phyloP scores from a whole-genome alignment of 2,113 vertebrate genomes.

The Apteryx owenii region DNA sequence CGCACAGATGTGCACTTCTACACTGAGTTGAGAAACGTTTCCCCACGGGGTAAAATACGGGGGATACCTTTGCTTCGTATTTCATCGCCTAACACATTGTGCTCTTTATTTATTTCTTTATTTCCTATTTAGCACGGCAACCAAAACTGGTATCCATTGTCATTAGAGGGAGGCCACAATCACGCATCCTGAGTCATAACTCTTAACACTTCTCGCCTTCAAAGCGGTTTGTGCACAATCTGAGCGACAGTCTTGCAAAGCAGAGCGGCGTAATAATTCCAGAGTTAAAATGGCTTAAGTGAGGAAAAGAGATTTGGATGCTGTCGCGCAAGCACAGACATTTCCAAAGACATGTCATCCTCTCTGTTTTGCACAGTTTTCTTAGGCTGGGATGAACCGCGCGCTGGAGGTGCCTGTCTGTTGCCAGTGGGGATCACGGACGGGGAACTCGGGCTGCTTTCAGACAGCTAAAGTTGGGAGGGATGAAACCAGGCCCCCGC shows the following conservation, averaged over 20 bases:
- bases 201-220: constrained; percentile 24
- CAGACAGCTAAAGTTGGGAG: background rate
- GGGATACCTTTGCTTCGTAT: background rate
- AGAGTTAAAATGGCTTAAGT: constrained; percentile 20
- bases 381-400: background rate
- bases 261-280: background rate
- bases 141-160: background rate
- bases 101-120: background rate
- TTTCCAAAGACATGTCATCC: background rate
- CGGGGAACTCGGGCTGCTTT: background rate
- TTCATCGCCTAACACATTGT: background rate
- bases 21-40: background rate
- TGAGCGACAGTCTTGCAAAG: background rate
- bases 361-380: background rate
- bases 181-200: constrained; percentile 6
- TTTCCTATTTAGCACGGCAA: background rate
- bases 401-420: background rate
- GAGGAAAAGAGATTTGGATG: constrained; percentile 24
- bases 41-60: background rate
- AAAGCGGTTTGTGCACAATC: constrained; percentile 4
- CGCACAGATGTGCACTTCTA: background rate
- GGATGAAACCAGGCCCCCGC: background rate
- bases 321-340: background rate
- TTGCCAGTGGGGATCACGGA: background rate
- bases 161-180: background rate